phyloP scores from a whole-genome alignment of 2,797 vertebrate species.

The Menidia menidia region DNA sequence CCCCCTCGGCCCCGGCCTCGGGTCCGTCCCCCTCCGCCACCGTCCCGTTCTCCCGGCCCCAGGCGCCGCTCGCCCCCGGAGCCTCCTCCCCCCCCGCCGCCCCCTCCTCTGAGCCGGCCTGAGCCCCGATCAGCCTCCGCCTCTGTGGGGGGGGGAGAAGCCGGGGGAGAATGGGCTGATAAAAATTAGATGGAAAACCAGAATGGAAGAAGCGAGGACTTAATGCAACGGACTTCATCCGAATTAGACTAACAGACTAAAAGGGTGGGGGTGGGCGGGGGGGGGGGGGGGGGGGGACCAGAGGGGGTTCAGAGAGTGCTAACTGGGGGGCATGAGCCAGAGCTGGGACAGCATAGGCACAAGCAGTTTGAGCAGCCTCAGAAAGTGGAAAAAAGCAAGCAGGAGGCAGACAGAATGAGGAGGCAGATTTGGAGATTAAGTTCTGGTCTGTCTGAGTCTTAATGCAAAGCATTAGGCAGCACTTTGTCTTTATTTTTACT shows the following conservation, averaged over 20 bases:
- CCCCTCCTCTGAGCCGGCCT: slow-evolving; percentile 69
- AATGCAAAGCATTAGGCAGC: slow-evolving; percentile 24
- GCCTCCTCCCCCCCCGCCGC: slow-evolving; percentile 61
- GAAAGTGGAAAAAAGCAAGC: slow-evolving; percentile 51
- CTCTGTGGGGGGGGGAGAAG: slow-evolving; percentile 67
- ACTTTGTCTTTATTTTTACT: slow-evolving; percentile 3
- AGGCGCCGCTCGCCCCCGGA: slow-evolving; percentile 40
- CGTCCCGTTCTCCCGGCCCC: slow-evolving; percentile 76
- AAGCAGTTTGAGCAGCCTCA: slow-evolving; percentile 37
- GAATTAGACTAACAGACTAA: slow-evolving; percentile 12
- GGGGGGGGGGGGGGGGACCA: too few species aligned
- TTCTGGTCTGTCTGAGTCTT: slow-evolving; percentile 18
- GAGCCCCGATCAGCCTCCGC: slow-evolving; percentile 80
- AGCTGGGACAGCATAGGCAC: slow-evolving; percentile 31
- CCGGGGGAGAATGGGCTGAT: not conserved
- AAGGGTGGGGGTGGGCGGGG: too few species aligned
- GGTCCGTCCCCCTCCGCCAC: slow-evolving; percentile 67
- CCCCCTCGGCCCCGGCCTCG: slow-evolving; percentile 62
- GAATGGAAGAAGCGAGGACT: slow-evolving; percentile 3
- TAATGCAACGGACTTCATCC: slow-evolving; percentile 15
- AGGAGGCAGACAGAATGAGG: slow-evolving; percentile 23
- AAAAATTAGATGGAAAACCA: not conserved
- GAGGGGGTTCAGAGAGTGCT: slow-evolving; percentile 30
- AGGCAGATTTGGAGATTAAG: slow-evolving; percentile 33
- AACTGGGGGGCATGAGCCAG: slow-evolving; percentile 22